phyloP scores from a whole-genome alignment of 1,140 invertebrate genomes.

The Pseudomyrmex dendroicus region DNA sequence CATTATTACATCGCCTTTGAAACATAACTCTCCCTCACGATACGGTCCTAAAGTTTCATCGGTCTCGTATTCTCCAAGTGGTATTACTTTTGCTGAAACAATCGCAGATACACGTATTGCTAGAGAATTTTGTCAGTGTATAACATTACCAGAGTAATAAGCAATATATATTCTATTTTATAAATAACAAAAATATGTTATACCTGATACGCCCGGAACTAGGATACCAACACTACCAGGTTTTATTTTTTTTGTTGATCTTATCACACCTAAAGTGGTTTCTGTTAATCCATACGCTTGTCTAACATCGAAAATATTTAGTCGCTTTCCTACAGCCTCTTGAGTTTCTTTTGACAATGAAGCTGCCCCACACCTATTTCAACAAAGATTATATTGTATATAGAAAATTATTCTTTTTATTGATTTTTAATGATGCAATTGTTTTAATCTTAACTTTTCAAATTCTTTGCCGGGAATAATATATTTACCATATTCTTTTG shows the following conservation, averaged over 20 bases:
- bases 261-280: conserved; percentile 81
- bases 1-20: conserved; percentile 77
- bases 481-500: conserved; percentile 75
- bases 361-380: conserved; percentile 81
- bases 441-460: not conserved
- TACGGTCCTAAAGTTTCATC: conserved; percentile 86
- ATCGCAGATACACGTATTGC: not conserved
- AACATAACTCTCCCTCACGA: conserved; percentile 89
- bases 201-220: conserved; percentile 69
- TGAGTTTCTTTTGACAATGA: conserved; percentile 84
- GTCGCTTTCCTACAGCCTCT: conserved; percentile 81
- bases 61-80: conserved; percentile 61
- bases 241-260: conserved; percentile 68
- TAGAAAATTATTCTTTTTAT: not conserved
- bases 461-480: not conserved
- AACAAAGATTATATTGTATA: not conserved
- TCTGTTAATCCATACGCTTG: conserved; percentile 86
- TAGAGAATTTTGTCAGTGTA: not conserved
- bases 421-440: not conserved
- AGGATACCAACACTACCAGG: conserved; percentile 79
- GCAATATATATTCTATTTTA: not conserved
- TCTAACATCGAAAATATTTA: conserved; percentile 77
- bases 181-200: not conserved
- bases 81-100: conserved; percentile 73
- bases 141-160: not conserved